Percentiles rank a stretch among this genome's conserved stretches.
Conservation (phyloP, 1,140 invertebrate species). For the Colletes gigas region DNA sequence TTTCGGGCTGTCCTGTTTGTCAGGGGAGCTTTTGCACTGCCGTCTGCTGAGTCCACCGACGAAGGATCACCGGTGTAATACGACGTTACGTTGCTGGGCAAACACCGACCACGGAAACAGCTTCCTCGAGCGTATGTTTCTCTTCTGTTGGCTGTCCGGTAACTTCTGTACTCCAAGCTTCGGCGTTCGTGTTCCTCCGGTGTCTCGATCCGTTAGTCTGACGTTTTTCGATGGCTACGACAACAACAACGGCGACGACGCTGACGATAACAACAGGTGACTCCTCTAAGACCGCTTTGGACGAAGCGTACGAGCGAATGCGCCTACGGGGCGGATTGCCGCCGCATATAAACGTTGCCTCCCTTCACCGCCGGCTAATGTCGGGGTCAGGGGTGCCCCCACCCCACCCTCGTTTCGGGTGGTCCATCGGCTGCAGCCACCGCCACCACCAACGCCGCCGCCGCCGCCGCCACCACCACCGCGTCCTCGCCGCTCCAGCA, state of each 20-base stretch:
- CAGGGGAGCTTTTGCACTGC: slow-evolving; percentile 45
- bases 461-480: slow-evolving; percentile 49
- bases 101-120: slow-evolving; percentile 14
- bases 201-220: slow-evolving; percentile 20
- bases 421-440: slow-evolving; percentile 66
- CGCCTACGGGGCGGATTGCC: slow-evolving; percentile 78
- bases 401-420: slow-evolving; percentile 72
- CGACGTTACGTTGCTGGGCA: neutral
- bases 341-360: slow-evolving; percentile 81
- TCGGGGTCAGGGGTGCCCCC: slow-evolving; percentile 80
- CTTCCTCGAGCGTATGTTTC: neutral
- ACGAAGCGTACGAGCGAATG: slow-evolving; percentile 81
- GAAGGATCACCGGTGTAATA: slow-evolving; percentile 1
- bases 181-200: neutral
- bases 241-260: slow-evolving; percentile 34
- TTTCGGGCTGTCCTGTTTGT: too few species aligned
- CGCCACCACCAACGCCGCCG: slow-evolving; percentile 47
- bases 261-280: slow-evolving; percentile 18
- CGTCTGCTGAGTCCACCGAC: slow-evolving; percentile 9
- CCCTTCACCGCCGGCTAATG: slow-evolving; percentile 78
- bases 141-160: neutral
- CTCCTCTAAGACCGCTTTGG: slow-evolving; percentile 73
- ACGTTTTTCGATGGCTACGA: slow-evolving; percentile 25
- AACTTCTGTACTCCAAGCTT: neutral
- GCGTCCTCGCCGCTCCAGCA: slow-evolving; percentile 29